These are phyloP conservation scores for Triops longicaudatus DNA, from an alignment of 1,140 invertebrate species.

Conservation along the genomic window DNA sequence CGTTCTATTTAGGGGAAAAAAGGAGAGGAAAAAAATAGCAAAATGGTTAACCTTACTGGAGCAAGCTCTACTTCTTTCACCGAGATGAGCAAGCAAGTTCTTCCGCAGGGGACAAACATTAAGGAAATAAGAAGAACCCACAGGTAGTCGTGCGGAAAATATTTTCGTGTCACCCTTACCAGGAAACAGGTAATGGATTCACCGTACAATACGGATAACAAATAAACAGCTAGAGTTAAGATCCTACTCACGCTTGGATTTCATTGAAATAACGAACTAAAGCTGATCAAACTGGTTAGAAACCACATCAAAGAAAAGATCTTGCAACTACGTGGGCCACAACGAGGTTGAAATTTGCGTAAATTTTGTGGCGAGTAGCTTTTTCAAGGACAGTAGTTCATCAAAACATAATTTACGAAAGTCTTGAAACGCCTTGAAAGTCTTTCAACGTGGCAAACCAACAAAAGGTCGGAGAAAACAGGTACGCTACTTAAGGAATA, in stretches of 20 bases:
- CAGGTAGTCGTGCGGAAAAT: conserved; percentile 6
- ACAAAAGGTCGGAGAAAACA: too few species aligned
- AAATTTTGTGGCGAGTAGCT: too few species aligned
- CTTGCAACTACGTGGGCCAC: too few species aligned
- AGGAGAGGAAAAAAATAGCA: not conserved
- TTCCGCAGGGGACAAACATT: not conserved
- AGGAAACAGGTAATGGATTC: not conserved
- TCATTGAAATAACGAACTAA: not conserved
- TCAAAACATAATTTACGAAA: too few species aligned
- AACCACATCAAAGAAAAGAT: too few species aligned
- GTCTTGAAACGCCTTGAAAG: too few species aligned
- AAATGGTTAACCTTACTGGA: not conserved
- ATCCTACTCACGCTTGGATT: not conserved
- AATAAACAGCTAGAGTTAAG: not conserved
- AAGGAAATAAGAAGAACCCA: not conserved
- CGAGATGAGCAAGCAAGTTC: not conserved
- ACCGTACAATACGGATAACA: not conserved
- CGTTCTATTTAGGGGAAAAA: conserved; percentile 29
- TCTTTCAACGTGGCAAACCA: too few species aligned
- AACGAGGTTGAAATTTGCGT: too few species aligned
- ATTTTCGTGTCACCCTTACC: not conserved
- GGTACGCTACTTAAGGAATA: too few species aligned
- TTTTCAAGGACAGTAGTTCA: too few species aligned
- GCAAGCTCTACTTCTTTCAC: not conserved
- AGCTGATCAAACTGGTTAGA: too few species aligned